A percentile compares a stretch with the other conserved stretches of the same genome.
These are phyloP conservation scores for Zophobas morio DNA, from an alignment of 1,140 invertebrate genomes.

Conservation along the genomic window DNA sequence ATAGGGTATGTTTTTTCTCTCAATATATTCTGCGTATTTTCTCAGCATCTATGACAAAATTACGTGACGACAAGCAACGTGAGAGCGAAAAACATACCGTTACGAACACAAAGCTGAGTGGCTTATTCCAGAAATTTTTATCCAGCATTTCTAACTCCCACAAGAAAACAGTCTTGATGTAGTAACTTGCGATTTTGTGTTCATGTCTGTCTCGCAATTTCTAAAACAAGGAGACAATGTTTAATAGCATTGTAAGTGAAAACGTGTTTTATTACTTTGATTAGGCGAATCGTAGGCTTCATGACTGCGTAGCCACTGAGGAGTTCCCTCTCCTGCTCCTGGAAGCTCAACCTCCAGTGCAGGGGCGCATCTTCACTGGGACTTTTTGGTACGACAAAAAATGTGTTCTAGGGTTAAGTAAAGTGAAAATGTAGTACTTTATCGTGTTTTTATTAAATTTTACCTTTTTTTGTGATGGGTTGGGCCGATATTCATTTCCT, in stretches of 20 bases:
- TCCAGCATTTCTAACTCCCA: constrained; percentile 66
- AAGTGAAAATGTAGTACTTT: not conserved
- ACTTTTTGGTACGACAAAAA: constrained; percentile 57
- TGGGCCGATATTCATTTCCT: constrained; percentile 48
- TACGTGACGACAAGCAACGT: not conserved
- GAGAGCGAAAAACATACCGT: constrained; percentile 52
- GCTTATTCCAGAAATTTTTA: constrained; percentile 66
- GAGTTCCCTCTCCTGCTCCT: constrained; percentile 66
- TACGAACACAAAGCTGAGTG: constrained; percentile 65
- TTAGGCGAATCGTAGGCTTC: constrained; percentile 65
- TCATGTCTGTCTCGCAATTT: constrained; percentile 66
- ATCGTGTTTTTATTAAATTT: not conserved
- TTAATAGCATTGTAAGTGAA: constrained; percentile 5
- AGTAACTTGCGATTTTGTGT: constrained; percentile 69
- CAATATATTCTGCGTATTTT: constrained; percentile 65
- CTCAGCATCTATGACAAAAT: constrained; percentile 60
- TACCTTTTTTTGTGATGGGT: constrained; percentile 49
- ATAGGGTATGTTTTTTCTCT: constrained; percentile 66
- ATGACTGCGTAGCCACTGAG: constrained; percentile 62
- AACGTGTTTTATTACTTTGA: constrained; percentile 49
- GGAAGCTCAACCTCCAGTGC: constrained; percentile 66
- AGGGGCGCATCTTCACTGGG: constrained; percentile 35
- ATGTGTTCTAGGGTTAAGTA: constrained; percentile 44
- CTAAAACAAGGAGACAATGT: constrained; percentile 57
- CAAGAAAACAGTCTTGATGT: constrained; percentile 69